A percentile compares a stretch with the other conserved stretches of the same genome.
Evolutionary conservation across 2,113 vertebrate genomes (phyloP).

Genomic region (Limnothrissa miodon): DNA sequence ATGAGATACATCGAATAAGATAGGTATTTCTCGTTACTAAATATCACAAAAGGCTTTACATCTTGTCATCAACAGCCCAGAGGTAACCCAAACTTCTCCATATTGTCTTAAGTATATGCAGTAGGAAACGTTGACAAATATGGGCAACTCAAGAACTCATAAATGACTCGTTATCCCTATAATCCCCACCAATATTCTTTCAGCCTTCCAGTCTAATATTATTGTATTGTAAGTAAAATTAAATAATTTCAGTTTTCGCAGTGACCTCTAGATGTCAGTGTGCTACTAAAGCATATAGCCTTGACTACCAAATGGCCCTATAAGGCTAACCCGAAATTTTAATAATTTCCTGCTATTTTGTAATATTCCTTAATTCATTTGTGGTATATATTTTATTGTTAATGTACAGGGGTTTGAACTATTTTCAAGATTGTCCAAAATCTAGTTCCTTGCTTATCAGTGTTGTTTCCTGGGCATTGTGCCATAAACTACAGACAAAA

Average conservation of each 20-base stretch:
- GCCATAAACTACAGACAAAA: not conserved
- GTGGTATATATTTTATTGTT: not conserved
- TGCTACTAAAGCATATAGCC: not conserved
- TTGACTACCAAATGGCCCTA: not conserved
- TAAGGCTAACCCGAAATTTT: not conserved
- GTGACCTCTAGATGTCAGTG: constrained; percentile 11
- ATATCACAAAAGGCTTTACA: not conserved
- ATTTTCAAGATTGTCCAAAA: not conserved
- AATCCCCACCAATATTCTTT: not conserved
- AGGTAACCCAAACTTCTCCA: not conserved
- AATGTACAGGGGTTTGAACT: not conserved
- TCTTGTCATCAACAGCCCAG: not conserved
- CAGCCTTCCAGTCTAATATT: too few species aligned
- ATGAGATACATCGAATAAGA: not conserved
- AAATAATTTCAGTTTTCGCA: constrained; percentile 11
- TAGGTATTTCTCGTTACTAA: not conserved
- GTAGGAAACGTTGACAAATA: not conserved
- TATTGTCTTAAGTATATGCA: not conserved
- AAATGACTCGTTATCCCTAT: not conserved
- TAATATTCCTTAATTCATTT: not conserved
- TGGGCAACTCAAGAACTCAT: not conserved
- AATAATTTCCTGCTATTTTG: not conserved
- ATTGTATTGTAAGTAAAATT: not conserved
- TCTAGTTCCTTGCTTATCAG: not conserved
- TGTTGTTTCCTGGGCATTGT: not conserved